A percentile compares a stretch with the other conserved stretches of the same genome.
Conservation (phyloP, 2,113 vertebrate genomes). For the Fulica atra region DNA sequence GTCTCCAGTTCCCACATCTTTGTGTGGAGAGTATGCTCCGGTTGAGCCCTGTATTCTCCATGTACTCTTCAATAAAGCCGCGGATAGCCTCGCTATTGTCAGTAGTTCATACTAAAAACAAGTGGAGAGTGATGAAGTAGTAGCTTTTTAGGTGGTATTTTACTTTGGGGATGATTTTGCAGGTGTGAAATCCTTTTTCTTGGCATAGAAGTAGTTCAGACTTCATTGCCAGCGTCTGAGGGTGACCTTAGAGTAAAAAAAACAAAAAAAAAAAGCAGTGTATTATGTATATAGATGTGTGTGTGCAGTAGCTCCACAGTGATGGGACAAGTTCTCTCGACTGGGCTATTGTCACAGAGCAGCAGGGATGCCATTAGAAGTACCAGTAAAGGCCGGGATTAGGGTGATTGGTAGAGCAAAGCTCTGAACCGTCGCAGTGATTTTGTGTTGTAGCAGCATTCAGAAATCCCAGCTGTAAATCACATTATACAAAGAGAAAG, state of each 20-base stretch:
- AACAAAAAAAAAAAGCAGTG: background rate
- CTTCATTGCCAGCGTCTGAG: background rate
- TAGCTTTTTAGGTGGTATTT: background rate
- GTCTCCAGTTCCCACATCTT: background rate
- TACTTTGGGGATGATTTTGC: background rate
- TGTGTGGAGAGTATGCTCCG: background rate
- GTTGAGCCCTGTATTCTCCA: background rate
- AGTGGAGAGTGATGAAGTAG: background rate
- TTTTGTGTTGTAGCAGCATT: conserved; percentile 34
- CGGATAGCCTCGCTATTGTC: background rate
- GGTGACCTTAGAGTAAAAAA: background rate
- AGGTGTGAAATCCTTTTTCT: background rate
- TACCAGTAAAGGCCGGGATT: conserved; percentile 8
- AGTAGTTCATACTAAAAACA: background rate
- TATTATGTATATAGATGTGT: background rate
- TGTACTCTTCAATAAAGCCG: background rate
- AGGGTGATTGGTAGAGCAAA: conserved; percentile 5
- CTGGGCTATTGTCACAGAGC: background rate
- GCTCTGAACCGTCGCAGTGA: background rate
- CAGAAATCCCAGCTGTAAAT: conserved; percentile 49
- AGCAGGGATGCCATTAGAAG: conserved; percentile 36
- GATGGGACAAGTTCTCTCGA: background rate
- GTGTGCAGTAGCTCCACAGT: background rate
- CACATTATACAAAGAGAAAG: conserved; percentile 33
- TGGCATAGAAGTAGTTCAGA: background rate